Base-by-base conservation (phyloP, 2,888 invertebrate species). In the Thelaira solivaga region DNA sequence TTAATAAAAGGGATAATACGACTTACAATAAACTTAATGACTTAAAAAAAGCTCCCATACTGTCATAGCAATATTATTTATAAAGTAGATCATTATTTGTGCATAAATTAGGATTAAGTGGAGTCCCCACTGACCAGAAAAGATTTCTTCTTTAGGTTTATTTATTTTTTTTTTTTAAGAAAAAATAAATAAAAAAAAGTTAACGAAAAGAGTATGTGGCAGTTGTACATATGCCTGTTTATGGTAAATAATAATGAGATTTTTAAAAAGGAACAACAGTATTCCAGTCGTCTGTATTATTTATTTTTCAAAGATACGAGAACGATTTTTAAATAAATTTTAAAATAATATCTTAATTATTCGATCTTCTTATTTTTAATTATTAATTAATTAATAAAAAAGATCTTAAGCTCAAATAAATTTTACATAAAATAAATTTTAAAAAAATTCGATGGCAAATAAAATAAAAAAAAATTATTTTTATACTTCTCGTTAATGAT, bases 51-150 rank as follows among this genome's bases (percentile, higher is more conserved):
- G 57, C 47, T 45, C 20, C 26, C 62, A 62, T 71, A 41, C 61
- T 62, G 62, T 53, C 47, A 59, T 20, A 16, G 47, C 24, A 47
- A 53, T 57, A 78, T 78, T 73, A 59, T 39, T 67, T 74, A 34
- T 22, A 53, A 74, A 78, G 64, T 61, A 47, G 69, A 69, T 74
- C 74, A 78, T 73, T 78, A 74, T 78, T 78, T 78, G 51, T 65
- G 78, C 74, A 78, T 78, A 78, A 78, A 78, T 74, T 78, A 74
- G 78, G 69, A 74, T 74, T 74, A 74, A 69, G 62, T n/a, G n/a
- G n/a, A 31, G 65, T 65, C 71, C 45, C 71, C 55, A 74, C 59
- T 47, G 64, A 64, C 72, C 47, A 34, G 47, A 51, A 16, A 18
- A n/a, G n/a, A 31, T 5, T n/a, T 5, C 4, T n/a, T 36, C 4